Conservation (phyloP, 2,797 vertebrate species). For the Hephaestus fuliginosus region DNA sequence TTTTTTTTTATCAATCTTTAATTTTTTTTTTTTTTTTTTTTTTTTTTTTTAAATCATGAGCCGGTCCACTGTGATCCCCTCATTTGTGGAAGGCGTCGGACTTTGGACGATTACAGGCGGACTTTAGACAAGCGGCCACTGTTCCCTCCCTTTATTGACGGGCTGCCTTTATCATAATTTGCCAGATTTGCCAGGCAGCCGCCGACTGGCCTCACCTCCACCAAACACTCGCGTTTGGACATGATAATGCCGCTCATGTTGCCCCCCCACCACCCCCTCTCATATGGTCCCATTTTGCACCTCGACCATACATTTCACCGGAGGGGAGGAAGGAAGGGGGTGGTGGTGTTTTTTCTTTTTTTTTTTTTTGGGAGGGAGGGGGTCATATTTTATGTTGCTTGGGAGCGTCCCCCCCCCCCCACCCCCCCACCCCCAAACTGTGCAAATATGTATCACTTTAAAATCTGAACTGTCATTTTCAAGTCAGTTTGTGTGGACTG, state of each 20-base stretch:
- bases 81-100: constrained; percentile 74
- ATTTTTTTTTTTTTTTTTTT: not conserved
- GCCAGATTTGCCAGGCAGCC: constrained; percentile 77
- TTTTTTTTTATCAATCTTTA: not conserved
- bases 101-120: constrained; percentile 70
- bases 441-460: not conserved
- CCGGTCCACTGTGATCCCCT: constrained; percentile 66
- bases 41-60: constrained; percentile 26
- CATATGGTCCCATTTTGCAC: constrained; percentile 69
- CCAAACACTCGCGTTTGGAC: constrained; percentile 69
- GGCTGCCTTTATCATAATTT: constrained; percentile 81
- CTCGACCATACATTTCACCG: constrained; percentile 58
- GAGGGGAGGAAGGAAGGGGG: constrained; percentile 18
- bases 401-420: no score
- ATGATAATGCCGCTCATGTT: constrained; percentile 69
- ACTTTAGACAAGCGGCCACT: constrained; percentile 70
- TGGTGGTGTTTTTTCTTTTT: not conserved
- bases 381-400: constrained; percentile 27
- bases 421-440: no score
- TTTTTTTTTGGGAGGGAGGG: not conserved
- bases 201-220: constrained; percentile 67
- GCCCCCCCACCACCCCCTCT: constrained; percentile 15
- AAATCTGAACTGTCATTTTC: not conserved
- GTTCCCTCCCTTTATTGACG: constrained; percentile 83
- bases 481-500: not conserved